Conservation (phyloP, 2,113 vertebrate species). For the Axis porcinus region DNA sequence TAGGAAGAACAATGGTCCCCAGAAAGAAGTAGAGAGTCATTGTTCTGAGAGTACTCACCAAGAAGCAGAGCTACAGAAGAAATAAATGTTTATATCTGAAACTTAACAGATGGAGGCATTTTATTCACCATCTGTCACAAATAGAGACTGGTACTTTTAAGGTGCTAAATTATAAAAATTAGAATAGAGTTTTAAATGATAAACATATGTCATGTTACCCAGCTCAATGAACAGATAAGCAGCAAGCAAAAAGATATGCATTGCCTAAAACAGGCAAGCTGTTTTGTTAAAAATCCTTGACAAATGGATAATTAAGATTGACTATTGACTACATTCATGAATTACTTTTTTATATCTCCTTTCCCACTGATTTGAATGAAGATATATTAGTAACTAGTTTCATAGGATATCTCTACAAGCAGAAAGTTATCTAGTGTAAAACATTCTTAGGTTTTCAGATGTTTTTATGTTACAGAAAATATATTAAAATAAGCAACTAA, state of each 20-base stretch:
- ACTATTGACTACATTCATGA: background rate
- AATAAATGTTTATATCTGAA: background rate
- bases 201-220: background rate
- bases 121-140: background rate
- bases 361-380: background rate
- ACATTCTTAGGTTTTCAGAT: background rate
- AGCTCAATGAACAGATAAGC: background rate
- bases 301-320: background rate
- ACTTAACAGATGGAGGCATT: conserved; percentile 19
- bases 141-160: background rate
- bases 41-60: background rate
- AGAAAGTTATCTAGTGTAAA: background rate
- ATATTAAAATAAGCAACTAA: background rate
- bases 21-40: background rate
- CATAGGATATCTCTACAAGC: background rate
- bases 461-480: background rate
- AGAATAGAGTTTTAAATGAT: background rate
- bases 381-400: background rate
- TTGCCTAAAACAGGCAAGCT: background rate
- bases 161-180: background rate
- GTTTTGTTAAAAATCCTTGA: background rate
- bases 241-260: background rate
- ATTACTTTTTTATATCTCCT: background rate
- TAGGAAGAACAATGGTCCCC: background rate
- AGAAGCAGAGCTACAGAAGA: background rate